phyloP scores from a whole-genome alignment of 2,113 vertebrate genomes.

The Thamnophis sirtalis region DNA sequence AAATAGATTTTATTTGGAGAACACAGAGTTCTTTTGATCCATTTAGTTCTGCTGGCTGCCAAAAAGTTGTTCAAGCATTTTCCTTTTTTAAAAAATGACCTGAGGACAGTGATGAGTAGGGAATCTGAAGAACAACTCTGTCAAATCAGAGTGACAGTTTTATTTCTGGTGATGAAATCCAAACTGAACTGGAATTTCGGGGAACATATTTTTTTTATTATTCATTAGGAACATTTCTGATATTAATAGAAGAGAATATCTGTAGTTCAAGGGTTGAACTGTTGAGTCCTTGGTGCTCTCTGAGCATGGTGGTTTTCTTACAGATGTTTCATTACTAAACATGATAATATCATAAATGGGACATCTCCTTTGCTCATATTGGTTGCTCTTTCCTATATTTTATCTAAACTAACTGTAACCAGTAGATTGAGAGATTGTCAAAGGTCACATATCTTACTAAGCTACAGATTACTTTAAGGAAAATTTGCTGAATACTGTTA shows the following conservation, averaged over 20 bases:
- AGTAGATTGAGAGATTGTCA: background rate
- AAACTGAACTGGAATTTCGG: background rate
- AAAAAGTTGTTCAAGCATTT: background rate
- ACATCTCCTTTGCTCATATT: background rate
- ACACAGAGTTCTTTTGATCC: background rate
- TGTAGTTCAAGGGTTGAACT: background rate
- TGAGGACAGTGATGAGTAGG: background rate
- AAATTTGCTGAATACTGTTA: background rate
- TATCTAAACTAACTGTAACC: background rate
- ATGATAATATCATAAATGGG: background rate
- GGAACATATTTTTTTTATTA: background rate
- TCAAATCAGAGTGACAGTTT: background rate
- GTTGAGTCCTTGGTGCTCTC: background rate
- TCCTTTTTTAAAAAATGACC: no score
- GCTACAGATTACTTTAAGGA: background rate
- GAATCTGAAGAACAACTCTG: background rate
- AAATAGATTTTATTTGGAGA: background rate
- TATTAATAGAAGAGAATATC: background rate
- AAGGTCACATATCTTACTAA: background rate
- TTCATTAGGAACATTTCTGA: background rate
- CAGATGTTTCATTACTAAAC: background rate
- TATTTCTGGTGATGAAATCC: background rate
- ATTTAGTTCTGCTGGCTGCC: conserved; percentile 1
- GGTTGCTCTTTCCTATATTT: background rate
- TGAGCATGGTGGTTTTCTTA: background rate